Percentiles rank a stretch among this genome's conserved stretches.
Evolutionary conservation across 2,113 vertebrate species (phyloP).

Genomic region (Deroptyus accipitrinus): DNA sequence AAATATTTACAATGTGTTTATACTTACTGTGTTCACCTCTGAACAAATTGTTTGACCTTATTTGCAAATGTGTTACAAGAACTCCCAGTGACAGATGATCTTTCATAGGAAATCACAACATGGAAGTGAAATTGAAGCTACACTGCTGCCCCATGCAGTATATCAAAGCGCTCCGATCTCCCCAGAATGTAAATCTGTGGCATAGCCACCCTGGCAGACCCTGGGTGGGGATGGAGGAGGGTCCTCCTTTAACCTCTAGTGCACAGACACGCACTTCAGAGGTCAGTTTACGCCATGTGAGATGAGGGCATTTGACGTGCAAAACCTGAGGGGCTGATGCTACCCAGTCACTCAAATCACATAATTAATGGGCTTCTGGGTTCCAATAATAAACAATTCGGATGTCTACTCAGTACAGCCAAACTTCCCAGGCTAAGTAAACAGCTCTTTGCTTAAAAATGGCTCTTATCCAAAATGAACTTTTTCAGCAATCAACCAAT

Average conservation of each 20-base stretch:
- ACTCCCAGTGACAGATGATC: slow-evolving; percentile 65
- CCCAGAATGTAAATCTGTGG: slow-evolving; percentile 37
- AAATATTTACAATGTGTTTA: slow-evolving; percentile 74
- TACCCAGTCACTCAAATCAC: slow-evolving; percentile 65
- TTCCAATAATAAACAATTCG: slow-evolving; percentile 70
- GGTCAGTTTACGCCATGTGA: slow-evolving; percentile 38
- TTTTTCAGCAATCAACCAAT: background rate
- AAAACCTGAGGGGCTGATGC: slow-evolving; percentile 28
- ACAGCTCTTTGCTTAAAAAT: slow-evolving; percentile 27
- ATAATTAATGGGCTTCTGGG: slow-evolving; percentile 65
- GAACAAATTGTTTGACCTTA: slow-evolving; percentile 74
- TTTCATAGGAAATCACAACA: slow-evolving; percentile 70
- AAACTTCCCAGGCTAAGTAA: slow-evolving; percentile 26
- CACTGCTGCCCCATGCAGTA: slow-evolving; percentile 52
- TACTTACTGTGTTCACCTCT: slow-evolving; percentile 64
- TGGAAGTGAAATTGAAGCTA: slow-evolving; percentile 65
- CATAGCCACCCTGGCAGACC: background rate
- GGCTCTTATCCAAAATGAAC: slow-evolving; percentile 18
- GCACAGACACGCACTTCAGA: background rate
- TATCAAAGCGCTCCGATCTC: slow-evolving; percentile 29
- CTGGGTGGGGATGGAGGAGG: slow-evolving; percentile 38
- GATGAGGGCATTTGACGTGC: slow-evolving; percentile 36
- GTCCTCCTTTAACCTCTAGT: slow-evolving; percentile 32
- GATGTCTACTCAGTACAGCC: slow-evolving; percentile 37
- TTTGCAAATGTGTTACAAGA: slow-evolving; percentile 70